phyloP scores from a whole-genome alignment of 2,113 vertebrate species.

The Lophura nycthemera region DNA sequence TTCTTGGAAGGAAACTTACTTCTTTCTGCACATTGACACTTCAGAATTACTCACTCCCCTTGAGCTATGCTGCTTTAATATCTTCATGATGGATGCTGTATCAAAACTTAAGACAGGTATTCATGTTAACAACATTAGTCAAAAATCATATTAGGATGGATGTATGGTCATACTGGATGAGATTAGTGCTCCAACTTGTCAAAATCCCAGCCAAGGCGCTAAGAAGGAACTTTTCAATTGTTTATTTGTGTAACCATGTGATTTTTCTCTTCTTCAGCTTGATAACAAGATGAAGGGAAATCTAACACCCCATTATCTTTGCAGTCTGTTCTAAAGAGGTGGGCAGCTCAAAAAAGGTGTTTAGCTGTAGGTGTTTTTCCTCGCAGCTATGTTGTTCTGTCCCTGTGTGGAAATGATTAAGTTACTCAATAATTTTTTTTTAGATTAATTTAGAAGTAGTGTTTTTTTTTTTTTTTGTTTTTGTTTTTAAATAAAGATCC shows the following conservation, averaged over 20 bases:
- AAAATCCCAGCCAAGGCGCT: background rate
- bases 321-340: background rate
- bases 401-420: background rate
- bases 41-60: constrained; percentile 1
- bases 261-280: background rate
- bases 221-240: background rate
- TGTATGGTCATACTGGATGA: background rate
- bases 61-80: background rate
- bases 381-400: constrained; percentile 17
- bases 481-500: constrained; percentile 12
- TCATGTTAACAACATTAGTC: background rate
- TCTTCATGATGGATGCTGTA: background rate
- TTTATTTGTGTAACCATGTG: background rate
- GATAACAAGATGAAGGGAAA: background rate
- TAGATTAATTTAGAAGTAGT: constrained; percentile 4
- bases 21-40: background rate
- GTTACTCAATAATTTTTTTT: constrained; percentile 16
- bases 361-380: background rate
- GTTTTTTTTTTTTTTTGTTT: constrained; percentile 25
- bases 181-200: background rate
- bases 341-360: background rate
- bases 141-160: background rate
- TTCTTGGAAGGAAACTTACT: constrained; percentile 47
- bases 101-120: background rate
- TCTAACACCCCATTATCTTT: background rate